Percentiles rank a stretch among this genome's conserved stretches.
These are phyloP conservation scores for Drosophila macrothrix DNA, from an alignment of 2,888 invertebrate species.

Conservation along the genomic window DNA sequence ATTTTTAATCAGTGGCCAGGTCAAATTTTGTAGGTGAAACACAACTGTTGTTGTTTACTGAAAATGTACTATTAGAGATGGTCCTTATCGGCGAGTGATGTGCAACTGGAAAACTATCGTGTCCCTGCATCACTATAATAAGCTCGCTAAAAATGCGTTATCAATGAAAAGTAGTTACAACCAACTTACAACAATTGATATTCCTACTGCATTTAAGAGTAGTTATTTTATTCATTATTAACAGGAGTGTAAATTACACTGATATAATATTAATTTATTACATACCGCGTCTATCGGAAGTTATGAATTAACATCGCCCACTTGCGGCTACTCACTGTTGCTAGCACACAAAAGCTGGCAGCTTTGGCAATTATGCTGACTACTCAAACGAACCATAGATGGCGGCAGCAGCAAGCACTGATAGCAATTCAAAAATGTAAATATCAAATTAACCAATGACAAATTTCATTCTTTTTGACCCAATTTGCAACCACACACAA, in stretches of 20 bases:
- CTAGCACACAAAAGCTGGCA: slow-evolving; percentile 2
- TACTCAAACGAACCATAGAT: slow-evolving; percentile 21
- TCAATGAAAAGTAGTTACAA: neutral
- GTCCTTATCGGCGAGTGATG: neutral
- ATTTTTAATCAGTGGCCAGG: slow-evolving; percentile 40
- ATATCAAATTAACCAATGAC: slow-evolving; percentile 23
- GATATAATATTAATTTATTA: neutral
- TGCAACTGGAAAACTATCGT: neutral
- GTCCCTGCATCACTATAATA: neutral
- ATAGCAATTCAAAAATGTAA: slow-evolving; percentile 17
- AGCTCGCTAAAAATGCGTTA: neutral
- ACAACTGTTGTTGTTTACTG: slow-evolving; percentile 51
- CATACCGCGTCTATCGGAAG: neutral
- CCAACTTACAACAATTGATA: too few species aligned
- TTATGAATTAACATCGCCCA: neutral
- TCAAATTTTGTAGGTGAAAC: slow-evolving; percentile 59
- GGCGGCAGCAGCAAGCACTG: slow-evolving; percentile 18
- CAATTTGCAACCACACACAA: slow-evolving; percentile 36
- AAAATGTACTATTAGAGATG: slow-evolving; percentile 28
- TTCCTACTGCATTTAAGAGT: too few species aligned
- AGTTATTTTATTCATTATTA: neutral
- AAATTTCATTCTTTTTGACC: slow-evolving; percentile 45
- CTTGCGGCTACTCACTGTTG: neutral
- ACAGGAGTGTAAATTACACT: neutral
- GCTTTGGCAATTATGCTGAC: neutral